Percentiles rank a stretch among this genome's conserved stretches.
phyloP scores from a whole-genome alignment of 2,113 vertebrate species.

The Pterocles gutturalis region DNA sequence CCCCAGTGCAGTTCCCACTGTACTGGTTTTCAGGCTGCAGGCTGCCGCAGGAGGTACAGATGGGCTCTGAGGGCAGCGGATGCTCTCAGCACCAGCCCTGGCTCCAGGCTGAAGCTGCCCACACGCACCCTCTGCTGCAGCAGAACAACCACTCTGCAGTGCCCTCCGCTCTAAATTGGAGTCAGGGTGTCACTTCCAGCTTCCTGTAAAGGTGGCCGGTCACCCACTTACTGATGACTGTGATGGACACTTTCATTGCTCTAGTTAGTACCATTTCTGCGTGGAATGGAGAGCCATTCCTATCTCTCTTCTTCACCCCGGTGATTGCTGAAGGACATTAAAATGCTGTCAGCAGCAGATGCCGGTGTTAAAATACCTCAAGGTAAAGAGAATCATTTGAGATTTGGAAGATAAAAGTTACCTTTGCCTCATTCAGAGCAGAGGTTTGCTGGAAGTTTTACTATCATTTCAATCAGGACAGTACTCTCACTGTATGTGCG shows the following conservation, averaged over 20 bases:
- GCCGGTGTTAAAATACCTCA: background rate
- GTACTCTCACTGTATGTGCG: too few species aligned
- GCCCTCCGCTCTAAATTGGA: background rate
- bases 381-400: background rate
- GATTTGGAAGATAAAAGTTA: background rate
- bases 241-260: background rate
- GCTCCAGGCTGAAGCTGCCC: background rate
- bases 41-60: accelerated
- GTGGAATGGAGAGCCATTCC: background rate
- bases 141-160: background rate
- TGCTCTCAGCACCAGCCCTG: background rate
- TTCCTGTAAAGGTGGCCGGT: background rate
- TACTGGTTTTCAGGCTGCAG: background rate
- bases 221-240: background rate
- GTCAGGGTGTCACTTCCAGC: background rate
- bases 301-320: background rate
- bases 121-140: background rate
- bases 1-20: accelerated
- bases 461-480: background rate
- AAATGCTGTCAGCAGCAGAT: background rate
- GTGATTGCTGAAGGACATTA: background rate
- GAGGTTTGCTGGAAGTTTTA: background rate
- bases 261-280: background rate
- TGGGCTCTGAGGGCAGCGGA: background rate
- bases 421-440: background rate